Percentiles rank a stretch among this genome's conserved stretches.
Conservation (phyloP, 30 jellyfish, hydroid and myxozoan genomes). For the Turritopsis dohrnii region DNA sequence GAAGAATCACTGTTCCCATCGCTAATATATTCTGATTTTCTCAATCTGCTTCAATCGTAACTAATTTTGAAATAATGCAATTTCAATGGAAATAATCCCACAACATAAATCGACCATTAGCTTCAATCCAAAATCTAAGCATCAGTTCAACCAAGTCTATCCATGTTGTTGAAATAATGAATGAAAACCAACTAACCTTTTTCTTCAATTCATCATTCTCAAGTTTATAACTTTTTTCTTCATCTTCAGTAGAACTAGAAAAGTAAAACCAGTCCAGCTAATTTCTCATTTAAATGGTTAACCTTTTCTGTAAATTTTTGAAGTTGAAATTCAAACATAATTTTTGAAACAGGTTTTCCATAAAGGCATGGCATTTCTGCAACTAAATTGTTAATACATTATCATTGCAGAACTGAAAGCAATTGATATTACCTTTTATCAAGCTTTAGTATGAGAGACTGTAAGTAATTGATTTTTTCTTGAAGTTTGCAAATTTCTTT, state of each 20-base stretch:
- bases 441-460: neutral
- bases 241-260: neutral
- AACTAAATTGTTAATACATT: too few relatives aligned
- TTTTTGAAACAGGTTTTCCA: too few relatives aligned
- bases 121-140: neutral
- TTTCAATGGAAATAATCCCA: too few relatives aligned
- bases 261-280: neutral
- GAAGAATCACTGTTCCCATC: too few relatives aligned
- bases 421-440: neutral
- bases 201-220: slow-evolving; percentile 1
- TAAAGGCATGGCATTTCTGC: too few relatives aligned
- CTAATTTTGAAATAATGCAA: too few relatives aligned
- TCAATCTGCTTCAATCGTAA: too few relatives aligned
- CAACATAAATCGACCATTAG: neutral
- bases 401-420: neutral
- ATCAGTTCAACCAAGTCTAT: too few relatives aligned
- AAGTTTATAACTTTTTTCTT: neutral
- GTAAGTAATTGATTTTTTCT: slow-evolving; percentile 6
- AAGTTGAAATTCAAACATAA: too few relatives aligned
- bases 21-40: too few relatives aligned
- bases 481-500: neutral
- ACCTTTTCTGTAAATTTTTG: too few relatives aligned
- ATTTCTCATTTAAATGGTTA: too few relatives aligned
- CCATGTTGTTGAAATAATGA: neutral
- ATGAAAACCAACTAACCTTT: neutral